Evolutionary conservation across 1,140 invertebrate species (phyloP), one percentile per base, ranked within the genome.

Genomic region (Diplogasteroides magnus): DNA sequence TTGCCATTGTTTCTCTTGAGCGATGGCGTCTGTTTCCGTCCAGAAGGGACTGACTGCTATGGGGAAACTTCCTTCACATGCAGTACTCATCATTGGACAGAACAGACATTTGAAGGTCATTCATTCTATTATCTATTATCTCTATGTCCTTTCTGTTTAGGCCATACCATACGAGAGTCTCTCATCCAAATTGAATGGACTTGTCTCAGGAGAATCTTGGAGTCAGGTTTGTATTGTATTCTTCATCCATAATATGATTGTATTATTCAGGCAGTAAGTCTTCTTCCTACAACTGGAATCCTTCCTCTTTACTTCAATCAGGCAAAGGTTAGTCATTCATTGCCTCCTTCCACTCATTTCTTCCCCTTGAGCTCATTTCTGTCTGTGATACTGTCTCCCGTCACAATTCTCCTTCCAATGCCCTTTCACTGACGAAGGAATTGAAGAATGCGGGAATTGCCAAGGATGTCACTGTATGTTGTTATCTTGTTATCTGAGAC

Each of bases 371-470:
- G 77, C 55, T 78, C 27, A 58, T 77, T 19, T 67, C 79, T n/a
- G 67, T 80, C 27, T 63, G 72, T 2, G 77, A 82, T n/a, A 73
- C 75, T 11, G 26, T 57, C 19, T 67, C 64, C 57, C 78, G 78
- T 28, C 67, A 77, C 66, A 80, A 80, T 60, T 32, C 77, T 3
- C 77, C 78, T 11, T 73, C 80, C 13, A 79, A 82, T 37, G 13
- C 66, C 0, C 60, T 69, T 31, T 58, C 31, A 19, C 65, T 80
- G n/a, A 73, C 62, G 59, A 75, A 70, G 29, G 74, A 80, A 62
- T 60, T 80, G 6, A 71, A 71, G n/a, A n/a, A 25, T 14, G 59
- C 71, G 13, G 48, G n/a, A 37, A 27, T 72, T 29, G 28, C 57
- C 23, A 64, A 71, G 19, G 72, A 67, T 2, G 70, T 74, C 11